A percentile compares a stretch with the other conserved stretches of the same genome.
Conservation (phyloP, 30 jellyfish, hydroid and myxozoan species). For the Cassiopea andromeda region DNA sequence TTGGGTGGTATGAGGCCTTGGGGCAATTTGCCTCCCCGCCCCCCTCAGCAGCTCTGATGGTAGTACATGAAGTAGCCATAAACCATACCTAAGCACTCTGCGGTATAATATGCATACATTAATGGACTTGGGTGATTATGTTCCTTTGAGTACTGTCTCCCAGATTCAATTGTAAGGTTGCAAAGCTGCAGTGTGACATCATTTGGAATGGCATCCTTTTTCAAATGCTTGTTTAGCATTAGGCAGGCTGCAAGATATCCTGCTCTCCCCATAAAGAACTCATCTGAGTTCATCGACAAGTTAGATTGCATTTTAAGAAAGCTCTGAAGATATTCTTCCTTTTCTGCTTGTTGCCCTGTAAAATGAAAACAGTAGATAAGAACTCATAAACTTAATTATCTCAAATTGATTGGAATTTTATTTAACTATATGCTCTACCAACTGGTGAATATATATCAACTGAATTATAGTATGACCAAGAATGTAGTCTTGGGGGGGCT, state of each 20-base stretch:
- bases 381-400: no score
- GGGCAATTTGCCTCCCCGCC: no score
- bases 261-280: conserved; percentile 97
- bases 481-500: no score
- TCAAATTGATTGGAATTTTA: no score
- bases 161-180: conserved; percentile 86
- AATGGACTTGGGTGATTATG: conserved; percentile 83
- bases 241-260: conserved; percentile 92
- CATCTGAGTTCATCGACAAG: conserved; percentile 89
- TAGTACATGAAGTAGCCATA: no score
- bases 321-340: conserved; percentile 84
- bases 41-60: no score
- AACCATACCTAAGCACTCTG: conserved; percentile 83
- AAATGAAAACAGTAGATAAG: not conserved
- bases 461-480: no score
- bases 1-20: no score
- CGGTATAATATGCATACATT: conserved; percentile 84
- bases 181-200: conserved; percentile 86
- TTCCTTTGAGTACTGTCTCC: conserved; percentile 77
- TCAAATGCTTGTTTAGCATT: conserved; percentile 75
- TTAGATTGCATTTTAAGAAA: conserved; percentile 71
- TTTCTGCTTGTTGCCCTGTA: conserved; percentile 79
- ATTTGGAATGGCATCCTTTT: conserved; percentile 58
- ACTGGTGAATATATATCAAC: no score
- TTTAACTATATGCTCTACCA: no score